Evolutionary conservation across 2,113 vertebrate species (phyloP).

Genomic region (Chloroceryle aenea): DNA sequence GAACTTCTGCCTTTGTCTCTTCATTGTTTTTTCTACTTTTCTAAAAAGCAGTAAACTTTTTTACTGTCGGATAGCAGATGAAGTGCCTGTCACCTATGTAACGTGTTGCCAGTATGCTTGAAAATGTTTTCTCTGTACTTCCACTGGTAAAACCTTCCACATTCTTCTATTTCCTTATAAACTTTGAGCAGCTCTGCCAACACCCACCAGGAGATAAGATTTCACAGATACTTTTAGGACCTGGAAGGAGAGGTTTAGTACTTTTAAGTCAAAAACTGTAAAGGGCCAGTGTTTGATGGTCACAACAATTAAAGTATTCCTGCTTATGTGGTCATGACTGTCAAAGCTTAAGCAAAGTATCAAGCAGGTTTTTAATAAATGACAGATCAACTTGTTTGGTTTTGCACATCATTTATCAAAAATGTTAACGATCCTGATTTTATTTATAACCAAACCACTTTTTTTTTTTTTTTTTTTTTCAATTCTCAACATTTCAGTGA

Average conservation of each 20-base stretch:
- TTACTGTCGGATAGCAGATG: background rate
- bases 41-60: background rate
- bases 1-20: background rate
- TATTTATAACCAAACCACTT: slow-evolving; percentile 34
- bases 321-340: background rate
- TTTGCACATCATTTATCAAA: background rate
- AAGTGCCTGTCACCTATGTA: background rate
- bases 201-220: background rate
- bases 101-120: background rate
- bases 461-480: background rate
- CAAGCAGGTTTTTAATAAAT: background rate
- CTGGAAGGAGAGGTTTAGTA: background rate
- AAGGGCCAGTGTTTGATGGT: background rate
- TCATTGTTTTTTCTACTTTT: background rate
- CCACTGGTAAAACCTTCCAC: background rate
- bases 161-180: background rate
- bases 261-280: background rate
- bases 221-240: background rate
- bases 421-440: slow-evolving; percentile 13
- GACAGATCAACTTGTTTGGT: background rate
- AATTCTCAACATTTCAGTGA: background rate
- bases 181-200: background rate
- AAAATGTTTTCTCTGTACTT: background rate
- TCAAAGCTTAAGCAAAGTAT: background rate
- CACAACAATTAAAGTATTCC: background rate